Percentiles rank a stretch among this genome's conserved stretches.
These are phyloP conservation scores for Prionailurus viverrinus DNA, from an alignment of 2,113 vertebrate genomes.

Conservation along the genomic window DNA sequence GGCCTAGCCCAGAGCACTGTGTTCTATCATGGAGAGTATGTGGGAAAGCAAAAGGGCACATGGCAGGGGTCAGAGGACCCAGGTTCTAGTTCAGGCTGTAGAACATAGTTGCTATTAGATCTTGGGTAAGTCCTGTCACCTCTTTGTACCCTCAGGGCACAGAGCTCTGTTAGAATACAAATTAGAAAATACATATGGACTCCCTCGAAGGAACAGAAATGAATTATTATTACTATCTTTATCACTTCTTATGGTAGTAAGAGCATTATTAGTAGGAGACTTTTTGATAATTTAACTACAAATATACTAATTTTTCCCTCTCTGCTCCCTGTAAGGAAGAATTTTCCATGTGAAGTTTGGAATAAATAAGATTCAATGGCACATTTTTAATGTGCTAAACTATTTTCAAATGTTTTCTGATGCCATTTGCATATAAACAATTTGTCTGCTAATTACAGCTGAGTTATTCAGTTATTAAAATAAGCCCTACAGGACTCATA, in stretches of 20 bases:
- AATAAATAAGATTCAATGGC: constrained; percentile 53
- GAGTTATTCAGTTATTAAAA: constrained; percentile 70
- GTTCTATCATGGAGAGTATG: not conserved
- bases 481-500: constrained; percentile 13
- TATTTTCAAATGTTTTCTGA: constrained; percentile 74
- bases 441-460: constrained; percentile 72
- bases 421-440: constrained; percentile 70
- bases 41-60: not conserved
- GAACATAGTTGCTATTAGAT: not conserved
- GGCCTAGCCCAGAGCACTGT: not conserved
- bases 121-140: not conserved
- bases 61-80: not conserved
- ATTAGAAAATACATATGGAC: not conserved
- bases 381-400: constrained; percentile 64
- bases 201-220: not conserved
- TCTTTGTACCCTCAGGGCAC: not conserved
- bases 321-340: not conserved
- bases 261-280: not conserved
- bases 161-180: not conserved
- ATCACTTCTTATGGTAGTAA: not conserved
- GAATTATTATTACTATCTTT: not conserved
- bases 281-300: constrained; percentile 44
- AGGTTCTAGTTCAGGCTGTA: not conserved
- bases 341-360: constrained; percentile 16
- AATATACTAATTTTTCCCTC: not conserved